These are phyloP conservation scores for Oceanodroma leucorhoa DNA, from an alignment of 2,797 vertebrate species.

Conservation along the genomic window DNA sequence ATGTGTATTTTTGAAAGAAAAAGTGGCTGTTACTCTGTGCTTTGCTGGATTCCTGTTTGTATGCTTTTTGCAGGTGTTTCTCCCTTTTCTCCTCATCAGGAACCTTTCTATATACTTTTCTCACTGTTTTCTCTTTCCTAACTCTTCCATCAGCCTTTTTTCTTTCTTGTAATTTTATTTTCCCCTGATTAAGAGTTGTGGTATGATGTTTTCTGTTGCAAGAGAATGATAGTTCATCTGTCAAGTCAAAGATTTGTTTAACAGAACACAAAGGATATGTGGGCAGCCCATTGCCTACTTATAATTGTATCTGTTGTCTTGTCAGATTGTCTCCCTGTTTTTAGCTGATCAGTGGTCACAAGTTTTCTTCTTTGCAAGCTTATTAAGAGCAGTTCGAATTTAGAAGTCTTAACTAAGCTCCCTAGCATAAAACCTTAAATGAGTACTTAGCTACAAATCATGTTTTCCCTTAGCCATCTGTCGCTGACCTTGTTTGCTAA, in stretches of 20 bases:
- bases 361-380: not conserved
- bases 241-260: not conserved
- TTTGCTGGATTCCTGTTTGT: not conserved
- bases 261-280: not conserved
- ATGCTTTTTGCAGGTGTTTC: not conserved
- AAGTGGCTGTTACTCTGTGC: not conserved
- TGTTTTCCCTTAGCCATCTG: not conserved
- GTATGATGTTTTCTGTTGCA: not conserved
- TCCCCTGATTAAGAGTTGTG: not conserved
- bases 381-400: not conserved
- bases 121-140: not conserved
- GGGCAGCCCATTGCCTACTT: not conserved
- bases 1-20: not conserved
- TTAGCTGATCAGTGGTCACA: not conserved
- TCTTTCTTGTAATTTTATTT: not conserved
- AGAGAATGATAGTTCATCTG: not conserved
- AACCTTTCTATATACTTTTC: not conserved
- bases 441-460: not conserved
- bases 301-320: not conserved
- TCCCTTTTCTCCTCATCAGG: not conserved
- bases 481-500: not conserved
- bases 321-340: not conserved
- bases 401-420: not conserved
- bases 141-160: not conserved
- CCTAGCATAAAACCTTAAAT: not conserved